Conservation (phyloP, 2,797 vertebrate species). For the Balearica regulorum region DNA sequence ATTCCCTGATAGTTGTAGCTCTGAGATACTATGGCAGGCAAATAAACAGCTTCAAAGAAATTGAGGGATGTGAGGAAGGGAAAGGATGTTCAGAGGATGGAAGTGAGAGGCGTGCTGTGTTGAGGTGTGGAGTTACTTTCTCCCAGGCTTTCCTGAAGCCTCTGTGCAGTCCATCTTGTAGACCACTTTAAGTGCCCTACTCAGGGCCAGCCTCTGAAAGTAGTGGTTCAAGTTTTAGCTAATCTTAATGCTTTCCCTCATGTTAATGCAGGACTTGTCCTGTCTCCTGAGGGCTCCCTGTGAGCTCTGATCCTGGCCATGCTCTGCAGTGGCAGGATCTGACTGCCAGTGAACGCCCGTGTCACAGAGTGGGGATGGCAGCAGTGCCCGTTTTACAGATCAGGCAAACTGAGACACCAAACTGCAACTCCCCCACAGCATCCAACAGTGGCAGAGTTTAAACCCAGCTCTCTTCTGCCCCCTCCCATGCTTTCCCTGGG, state of each 20-base stretch:
- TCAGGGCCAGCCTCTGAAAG: neutral
- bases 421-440: fast-evolving
- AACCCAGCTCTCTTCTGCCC: neutral
- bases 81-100: neutral
- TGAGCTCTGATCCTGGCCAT: neutral
- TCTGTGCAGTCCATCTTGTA: neutral
- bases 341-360: neutral
- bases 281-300: neutral
- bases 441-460: neutral
- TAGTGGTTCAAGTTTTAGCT: neutral
- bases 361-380: fast-evolving
- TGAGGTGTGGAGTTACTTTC: neutral
- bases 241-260: fast-evolving
- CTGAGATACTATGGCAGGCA: neutral
- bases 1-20: neutral
- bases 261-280: neutral
- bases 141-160: neutral
- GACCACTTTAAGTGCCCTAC: neutral
- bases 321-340: neutral
- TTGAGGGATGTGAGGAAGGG: neutral
- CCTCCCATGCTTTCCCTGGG: fast-evolving
- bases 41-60: neutral
- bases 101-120: neutral
- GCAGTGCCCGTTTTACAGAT: neutral
- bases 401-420: neutral